Percentiles rank a stretch among this genome's conserved stretches.
Evolutionary conservation across 2,888 invertebrate genomes (phyloP).

Genomic region (Leucophora obtusa): DNA sequence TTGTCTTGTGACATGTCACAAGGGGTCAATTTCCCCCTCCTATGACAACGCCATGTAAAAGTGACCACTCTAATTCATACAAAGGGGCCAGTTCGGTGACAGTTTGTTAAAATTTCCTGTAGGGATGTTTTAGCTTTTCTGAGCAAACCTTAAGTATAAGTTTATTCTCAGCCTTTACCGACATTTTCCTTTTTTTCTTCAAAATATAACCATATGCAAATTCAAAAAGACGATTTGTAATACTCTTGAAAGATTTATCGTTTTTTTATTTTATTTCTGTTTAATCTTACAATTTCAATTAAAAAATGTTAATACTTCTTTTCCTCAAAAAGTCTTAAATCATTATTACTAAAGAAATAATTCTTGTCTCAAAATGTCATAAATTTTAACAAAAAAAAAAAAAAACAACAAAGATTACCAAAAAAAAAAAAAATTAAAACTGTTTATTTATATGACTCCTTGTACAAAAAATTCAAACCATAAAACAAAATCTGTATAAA

Average conservation of each 20-base stretch:
- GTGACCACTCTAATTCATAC: no score
- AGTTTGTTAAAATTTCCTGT: no score
- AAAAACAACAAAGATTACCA: conserved; percentile 18
- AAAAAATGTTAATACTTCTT: conserved; percentile 18
- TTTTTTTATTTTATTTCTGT: conserved; percentile 1
- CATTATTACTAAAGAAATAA: conserved; percentile 56
- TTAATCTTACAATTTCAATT: conserved; percentile 30
- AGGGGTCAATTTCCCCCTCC: no score
- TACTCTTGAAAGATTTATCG: background rate
- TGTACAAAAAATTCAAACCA: background rate
- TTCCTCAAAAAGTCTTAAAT: conserved; percentile 48
- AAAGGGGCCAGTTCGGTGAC: no score
- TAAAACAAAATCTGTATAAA: background rate
- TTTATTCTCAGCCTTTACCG: no score
- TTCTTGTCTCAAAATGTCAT: conserved; percentile 56
- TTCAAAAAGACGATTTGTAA: background rate
- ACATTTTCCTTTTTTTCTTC: no score
- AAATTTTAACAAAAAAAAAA: conserved; percentile 50
- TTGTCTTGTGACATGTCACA: no score
- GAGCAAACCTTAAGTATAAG: no score
- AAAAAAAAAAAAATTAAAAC: conserved; percentile 3
- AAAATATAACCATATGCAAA: background rate
- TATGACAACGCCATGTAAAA: no score
- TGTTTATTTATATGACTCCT: conserved; percentile 5
- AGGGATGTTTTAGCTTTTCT: no score